Base-by-base conservation (phyloP, 2,113 vertebrate species). In the Indri indri region DNA sequence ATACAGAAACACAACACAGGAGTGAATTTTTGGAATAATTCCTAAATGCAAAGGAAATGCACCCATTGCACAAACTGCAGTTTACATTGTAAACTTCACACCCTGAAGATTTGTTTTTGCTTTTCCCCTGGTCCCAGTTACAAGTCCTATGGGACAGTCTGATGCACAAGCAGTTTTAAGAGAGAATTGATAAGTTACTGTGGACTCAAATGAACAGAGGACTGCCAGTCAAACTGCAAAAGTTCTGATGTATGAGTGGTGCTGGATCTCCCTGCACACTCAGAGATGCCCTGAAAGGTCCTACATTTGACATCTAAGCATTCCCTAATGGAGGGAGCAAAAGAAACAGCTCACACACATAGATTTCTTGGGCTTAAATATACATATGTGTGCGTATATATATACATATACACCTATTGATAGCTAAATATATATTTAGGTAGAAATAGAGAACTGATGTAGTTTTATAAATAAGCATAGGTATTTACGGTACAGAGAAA, bases 181-280 rank as follows among this genome's bases (percentile, higher is more conserved):
- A 96, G 97, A 90, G 57, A 94, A 97, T 0, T 63, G 37, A 9
- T 18, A 74, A 90, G 68, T 97, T 98, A 94, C 96, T 97, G 88
- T 91, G 92, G 90, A 82, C 97, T 95, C 97, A 99, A 98, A 99
- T 98, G 98, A 97, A 86, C 98, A 98, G 97, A 98, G 52, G 95
- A 90, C 54, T 92, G 95, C 95, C 93, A 90, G 94, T 32, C 97
- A 76, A 95, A 93, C 93, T 88, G 37, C 3, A 85, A 95, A 96
- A 73, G 87, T 66, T 93, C 63, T 71, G 91, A 76, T 91, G 63
- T 84, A 50, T 20, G 22, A 88, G 22, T 61, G 89, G 93, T 68
- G 71, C 18, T 63, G 91, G 68, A 95, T 97, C 97, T 98, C 93
- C 98, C 68, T 96, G 97, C 97, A 98, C 98, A 6, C 98, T 98